Base-by-base conservation (phyloP, 2,113 vertebrate species). In the Hippotragus niger region DNA sequence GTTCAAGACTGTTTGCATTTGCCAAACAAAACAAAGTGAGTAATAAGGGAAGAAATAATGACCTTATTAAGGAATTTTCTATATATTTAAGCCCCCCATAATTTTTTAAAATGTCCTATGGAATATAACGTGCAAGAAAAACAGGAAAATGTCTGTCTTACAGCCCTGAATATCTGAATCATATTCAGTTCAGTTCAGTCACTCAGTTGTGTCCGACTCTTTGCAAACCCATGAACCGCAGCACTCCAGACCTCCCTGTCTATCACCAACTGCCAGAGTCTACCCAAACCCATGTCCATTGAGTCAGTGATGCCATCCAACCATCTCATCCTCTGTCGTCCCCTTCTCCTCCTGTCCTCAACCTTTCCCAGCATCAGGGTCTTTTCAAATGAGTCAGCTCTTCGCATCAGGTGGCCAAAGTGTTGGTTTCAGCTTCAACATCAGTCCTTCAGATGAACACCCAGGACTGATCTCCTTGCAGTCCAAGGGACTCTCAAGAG, bases 261-360 rank as follows among this genome's bases (percentile, higher is more conserved):
- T n/a, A 71, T 23, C 64, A 71, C n/a, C n/a, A 71, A 36, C n/a
- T 71, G 4, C 64, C 2, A 0, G 64, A 36, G n/a, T 71, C 9
- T 12, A 23, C 19, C 19, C 64, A 71, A 71, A 71, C 19, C 8
- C 17, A 23, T 6, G n/a, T 71, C 19, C 64, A 36, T 1, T 21
- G 64, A 12, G 64, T 71, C 19, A 0, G n/a, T 71, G n/a, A 71
- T 36, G n/a, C 64, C 64, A 71, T 71, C 64, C 64, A 71, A 71
- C 33, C 17, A 71, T 71, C 33, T 0, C n/a, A 36, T 71, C 4
- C 9, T 11, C n/a, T 36, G 9, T 71, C 1, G 0, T 21, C n/a
- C 64, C 17, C 17, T 36, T 71, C 64, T 71, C n/a, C 16, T 36
- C 64, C 33, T 36, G 4, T 19, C 17, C n/a, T 71, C 17, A 71